Conservation (phyloP, 1,140 invertebrate genomes). For the Ericerus pela region DNA sequence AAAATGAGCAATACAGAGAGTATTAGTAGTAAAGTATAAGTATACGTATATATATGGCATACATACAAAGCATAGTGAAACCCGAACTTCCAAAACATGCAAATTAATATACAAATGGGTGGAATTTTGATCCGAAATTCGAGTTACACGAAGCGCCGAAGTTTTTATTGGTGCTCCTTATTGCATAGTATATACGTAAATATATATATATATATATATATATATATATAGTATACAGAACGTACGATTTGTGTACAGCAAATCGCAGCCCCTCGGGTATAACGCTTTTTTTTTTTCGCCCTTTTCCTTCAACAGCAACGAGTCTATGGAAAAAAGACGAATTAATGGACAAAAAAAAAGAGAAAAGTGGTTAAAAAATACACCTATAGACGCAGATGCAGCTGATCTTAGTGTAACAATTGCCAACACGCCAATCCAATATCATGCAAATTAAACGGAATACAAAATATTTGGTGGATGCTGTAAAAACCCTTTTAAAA, state of each 20-base stretch:
- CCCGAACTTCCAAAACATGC: slow-evolving; percentile 5
- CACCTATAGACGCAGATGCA: slow-evolving; percentile 9
- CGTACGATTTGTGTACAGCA: too few relatives aligned
- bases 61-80: neutral
- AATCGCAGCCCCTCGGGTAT: too few relatives aligned
- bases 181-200: too few relatives aligned
- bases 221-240: too few relatives aligned
- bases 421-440: slow-evolving; percentile 8
- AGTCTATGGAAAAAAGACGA: neutral
- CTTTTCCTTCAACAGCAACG: too few relatives aligned
- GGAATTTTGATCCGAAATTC: slow-evolving; percentile 11
- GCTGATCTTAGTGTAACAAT: slow-evolving; percentile 12
- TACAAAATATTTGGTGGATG: slow-evolving; percentile 2
- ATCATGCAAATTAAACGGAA: slow-evolving; percentile 9
- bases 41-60: too few relatives aligned
- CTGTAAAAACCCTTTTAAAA: slow-evolving; percentile 9
- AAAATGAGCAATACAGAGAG: too few relatives aligned
- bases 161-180: slow-evolving; percentile 1
- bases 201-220: too few relatives aligned
- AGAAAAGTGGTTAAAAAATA: too few relatives aligned
- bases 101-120: slow-evolving; percentile 9
- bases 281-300: too few relatives aligned
- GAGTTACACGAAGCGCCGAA: neutral
- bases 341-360: too few relatives aligned
- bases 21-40: too few relatives aligned